phyloP scores from a whole-genome alignment of 2,888 invertebrate species.

The Ernsta delagoae region DNA sequence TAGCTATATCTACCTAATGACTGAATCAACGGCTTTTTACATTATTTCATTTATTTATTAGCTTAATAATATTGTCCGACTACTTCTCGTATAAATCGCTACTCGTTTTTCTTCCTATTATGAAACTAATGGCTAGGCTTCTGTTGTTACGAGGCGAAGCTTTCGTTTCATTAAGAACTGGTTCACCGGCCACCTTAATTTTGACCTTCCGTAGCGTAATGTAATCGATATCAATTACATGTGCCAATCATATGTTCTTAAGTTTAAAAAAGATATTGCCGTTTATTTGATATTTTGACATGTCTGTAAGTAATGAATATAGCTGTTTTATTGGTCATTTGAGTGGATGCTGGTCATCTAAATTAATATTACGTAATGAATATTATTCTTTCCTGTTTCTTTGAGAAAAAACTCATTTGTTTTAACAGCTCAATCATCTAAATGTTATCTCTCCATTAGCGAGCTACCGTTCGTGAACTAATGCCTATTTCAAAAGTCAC shows the following conservation, averaged over 20 bases:
- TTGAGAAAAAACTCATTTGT: no score
- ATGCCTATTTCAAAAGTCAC: conserved; percentile 19
- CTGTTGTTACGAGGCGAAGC: conserved; percentile 52
- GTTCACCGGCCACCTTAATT: conserved; percentile 45
- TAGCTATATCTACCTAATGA: no score
- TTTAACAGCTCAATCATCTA: no score
- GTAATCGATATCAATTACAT: conserved; percentile 35
- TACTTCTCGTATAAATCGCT: neutral
- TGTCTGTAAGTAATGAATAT: neutral
- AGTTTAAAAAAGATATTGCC: conserved; percentile 16
- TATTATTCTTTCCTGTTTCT: no score
- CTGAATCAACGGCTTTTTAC: no score
- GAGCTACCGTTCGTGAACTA: conserved; percentile 24
- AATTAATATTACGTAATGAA: no score
- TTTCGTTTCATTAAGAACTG: conserved; percentile 54
- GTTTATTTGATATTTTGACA: conserved; percentile 12
- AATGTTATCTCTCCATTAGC: neutral
- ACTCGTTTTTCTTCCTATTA: neutral
- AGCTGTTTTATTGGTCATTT: neutral
- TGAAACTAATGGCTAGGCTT: conserved; percentile 44
- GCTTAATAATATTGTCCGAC: no score
- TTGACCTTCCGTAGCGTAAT: conserved; percentile 41
- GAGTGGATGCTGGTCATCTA: neutral
- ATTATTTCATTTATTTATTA: no score
- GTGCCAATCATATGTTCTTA: conserved; percentile 34